These are phyloP conservation scores for Garrulus glandarius DNA, from an alignment of 2,797 vertebrate species.

Conservation along the genomic window DNA sequence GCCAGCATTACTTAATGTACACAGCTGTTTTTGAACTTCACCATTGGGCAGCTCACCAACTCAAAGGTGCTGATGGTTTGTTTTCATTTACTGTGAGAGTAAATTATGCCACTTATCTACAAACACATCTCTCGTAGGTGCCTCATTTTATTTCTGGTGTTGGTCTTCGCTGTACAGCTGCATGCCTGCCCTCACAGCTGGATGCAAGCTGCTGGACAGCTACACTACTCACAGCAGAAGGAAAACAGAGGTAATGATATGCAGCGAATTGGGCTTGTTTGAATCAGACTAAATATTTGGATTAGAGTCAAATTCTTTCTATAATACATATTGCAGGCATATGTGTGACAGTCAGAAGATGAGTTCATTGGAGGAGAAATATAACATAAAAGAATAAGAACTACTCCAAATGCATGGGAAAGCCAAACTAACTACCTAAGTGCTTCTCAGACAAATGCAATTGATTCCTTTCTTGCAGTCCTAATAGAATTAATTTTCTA, in stretches of 20 bases:
- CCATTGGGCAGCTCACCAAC: not conserved
- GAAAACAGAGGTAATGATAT: conserved; percentile 32
- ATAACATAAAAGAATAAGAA: not conserved
- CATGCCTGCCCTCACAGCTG: conserved; percentile 10
- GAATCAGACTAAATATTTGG: conserved; percentile 69
- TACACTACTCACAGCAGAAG: not conserved
- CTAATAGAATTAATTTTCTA: not conserved
- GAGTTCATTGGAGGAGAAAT: not conserved
- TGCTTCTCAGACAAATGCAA: not conserved
- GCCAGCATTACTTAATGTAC: not conserved
- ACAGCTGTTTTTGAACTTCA: not conserved
- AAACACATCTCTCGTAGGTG: not conserved
- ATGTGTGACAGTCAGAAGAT: not conserved
- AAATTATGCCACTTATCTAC: not conserved
- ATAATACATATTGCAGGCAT: conserved; percentile 21
- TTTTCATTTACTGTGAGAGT: not conserved
- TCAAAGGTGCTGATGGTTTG: not conserved
- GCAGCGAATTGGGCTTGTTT: not conserved
- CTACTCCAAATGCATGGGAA: not conserved
- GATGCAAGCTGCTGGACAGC: conserved; percentile 29
- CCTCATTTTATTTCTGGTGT: not conserved
- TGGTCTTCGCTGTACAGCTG: not conserved
- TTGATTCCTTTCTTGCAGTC: not conserved
- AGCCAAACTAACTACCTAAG: not conserved
- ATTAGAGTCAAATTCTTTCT: conserved; percentile 27